Conservation (phyloP, 1,140 invertebrate genomes). For the Onthophagus taurus region DNA sequence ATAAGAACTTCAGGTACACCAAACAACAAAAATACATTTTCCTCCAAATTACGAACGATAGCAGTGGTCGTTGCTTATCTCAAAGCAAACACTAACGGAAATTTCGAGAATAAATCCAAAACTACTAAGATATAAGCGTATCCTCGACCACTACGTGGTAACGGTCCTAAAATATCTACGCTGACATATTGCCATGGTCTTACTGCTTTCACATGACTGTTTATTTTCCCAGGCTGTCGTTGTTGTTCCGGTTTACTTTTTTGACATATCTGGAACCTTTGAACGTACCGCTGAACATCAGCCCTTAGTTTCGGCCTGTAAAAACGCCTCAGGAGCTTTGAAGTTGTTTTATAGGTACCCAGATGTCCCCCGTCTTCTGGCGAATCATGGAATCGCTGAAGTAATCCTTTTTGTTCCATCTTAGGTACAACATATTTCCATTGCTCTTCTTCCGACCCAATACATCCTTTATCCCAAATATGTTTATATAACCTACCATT, state of each 20-base stretch:
- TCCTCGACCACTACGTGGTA: conserved; percentile 13
- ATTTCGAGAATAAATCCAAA: conserved; percentile 33
- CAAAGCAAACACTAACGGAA: conserved; percentile 13
- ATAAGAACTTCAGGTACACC: conserved; percentile 17
- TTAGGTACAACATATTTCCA: neutral
- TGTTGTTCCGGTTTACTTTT: neutral
- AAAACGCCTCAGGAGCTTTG: neutral
- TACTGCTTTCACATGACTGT: neutral
- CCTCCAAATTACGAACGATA: conserved; percentile 16
- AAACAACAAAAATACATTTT: conserved; percentile 19
- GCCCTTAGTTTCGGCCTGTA: neutral
- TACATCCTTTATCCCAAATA: neutral
- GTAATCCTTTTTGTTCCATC: neutral
- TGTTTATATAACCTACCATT: neutral
- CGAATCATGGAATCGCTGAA: neutral
- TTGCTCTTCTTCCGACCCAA: neutral
- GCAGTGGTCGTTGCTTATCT: conserved; percentile 11
- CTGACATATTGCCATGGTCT: neutral
- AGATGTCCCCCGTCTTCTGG: neutral
- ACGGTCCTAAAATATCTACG: neutral
- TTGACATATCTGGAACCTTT: neutral
- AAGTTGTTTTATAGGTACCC: neutral
- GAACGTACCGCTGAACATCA: neutral
- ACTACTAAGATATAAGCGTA: conserved; percentile 30
- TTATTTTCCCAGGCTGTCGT: neutral